Evolutionary conservation across 2,888 invertebrate genomes (phyloP).

Genomic region (Nysson spinosus): DNA sequence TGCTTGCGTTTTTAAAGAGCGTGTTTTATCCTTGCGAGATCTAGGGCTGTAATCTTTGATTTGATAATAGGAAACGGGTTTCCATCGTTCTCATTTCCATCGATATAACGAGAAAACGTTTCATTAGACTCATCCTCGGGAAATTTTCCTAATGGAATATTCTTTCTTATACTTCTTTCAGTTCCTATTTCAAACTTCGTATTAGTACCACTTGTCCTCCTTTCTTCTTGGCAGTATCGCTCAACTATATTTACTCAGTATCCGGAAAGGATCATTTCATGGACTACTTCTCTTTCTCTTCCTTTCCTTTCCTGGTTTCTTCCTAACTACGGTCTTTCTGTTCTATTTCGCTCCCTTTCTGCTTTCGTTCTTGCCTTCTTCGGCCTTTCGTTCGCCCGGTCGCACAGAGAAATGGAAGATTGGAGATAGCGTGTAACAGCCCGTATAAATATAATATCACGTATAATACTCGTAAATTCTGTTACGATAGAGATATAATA

Average conservation of each 20-base stretch:
- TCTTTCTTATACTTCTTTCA: neutral
- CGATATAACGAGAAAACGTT: no score
- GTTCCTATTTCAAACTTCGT: neutral
- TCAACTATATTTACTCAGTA: neutral
- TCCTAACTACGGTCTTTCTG: neutral
- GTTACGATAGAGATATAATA: constrained; percentile 70
- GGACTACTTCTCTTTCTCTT: neutral
- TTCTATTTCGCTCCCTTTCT: constrained; percentile 1
- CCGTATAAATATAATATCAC: constrained; percentile 73
- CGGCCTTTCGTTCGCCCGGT: constrained; percentile 47
- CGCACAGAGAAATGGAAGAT: constrained; percentile 61
- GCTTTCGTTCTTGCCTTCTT: constrained; percentile 13
- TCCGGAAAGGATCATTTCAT: neutral
- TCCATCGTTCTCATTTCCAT: no score
- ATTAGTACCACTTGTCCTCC: neutral
- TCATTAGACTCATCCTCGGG: neutral
- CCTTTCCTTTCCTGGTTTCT: constrained; percentile 21
- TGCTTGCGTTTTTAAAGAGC: no score
- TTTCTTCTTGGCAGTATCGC: neutral
- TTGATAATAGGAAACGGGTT: no score
- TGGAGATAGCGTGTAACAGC: constrained; percentile 65
- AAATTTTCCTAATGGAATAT: neutral
- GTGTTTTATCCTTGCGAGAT: no score
- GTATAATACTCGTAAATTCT: constrained; percentile 69
- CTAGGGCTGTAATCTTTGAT: no score